Evolutionary conservation across 2,113 vertebrate species (phyloP), one percentile per base, ranked within the genome.

Genomic region (Psilopsiagon aymara): DNA sequence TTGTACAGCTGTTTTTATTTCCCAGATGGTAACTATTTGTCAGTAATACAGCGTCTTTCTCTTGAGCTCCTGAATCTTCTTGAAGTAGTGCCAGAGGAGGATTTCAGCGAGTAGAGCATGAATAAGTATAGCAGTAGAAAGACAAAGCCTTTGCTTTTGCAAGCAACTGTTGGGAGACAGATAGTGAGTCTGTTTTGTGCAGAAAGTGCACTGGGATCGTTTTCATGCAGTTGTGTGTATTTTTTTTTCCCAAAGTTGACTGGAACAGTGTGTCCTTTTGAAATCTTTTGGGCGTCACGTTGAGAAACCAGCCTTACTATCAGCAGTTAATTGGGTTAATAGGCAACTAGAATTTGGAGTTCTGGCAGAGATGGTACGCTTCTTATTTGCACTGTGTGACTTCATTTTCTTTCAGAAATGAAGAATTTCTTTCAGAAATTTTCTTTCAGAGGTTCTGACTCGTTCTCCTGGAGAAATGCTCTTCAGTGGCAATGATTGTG

Each of bases 21-120:
- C 93, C 83, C 46, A 90, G 35, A 60, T 68, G 15, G 13, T 77
- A 46, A 93, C 60, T 70, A 27, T 75, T 74, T 94, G 64, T 82
- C 70, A 76, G 80, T 6, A 27, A 51, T 75, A 20, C 7, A 83
- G 15, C 1, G 1, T 95, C 39, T 75, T 95, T 64, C 51, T 59
- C 57, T 59, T 66, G 52, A 83, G 75, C 86, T 94, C 60, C 73
- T 51, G 66, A 81, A 35, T 86, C 82, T 76, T 90, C 85, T 75
- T 94, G 88, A 97, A 92, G 88, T 86, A 52, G 70, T 76, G 83
- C 91, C 91, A 94, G 70, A 75, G 88, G n/a, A 91, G 85, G 80
- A 92, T 96, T 94, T 94, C 10, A 9, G 80, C 57, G 86, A 95
- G 90, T 86, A 94, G 76, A 64, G 83, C 67, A 17, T 75, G 79